Evolutionary conservation across 2,888 invertebrate species (phyloP), one percentile per base, ranked within the genome.

Genomic region (Drosophila suboccidentalis): DNA sequence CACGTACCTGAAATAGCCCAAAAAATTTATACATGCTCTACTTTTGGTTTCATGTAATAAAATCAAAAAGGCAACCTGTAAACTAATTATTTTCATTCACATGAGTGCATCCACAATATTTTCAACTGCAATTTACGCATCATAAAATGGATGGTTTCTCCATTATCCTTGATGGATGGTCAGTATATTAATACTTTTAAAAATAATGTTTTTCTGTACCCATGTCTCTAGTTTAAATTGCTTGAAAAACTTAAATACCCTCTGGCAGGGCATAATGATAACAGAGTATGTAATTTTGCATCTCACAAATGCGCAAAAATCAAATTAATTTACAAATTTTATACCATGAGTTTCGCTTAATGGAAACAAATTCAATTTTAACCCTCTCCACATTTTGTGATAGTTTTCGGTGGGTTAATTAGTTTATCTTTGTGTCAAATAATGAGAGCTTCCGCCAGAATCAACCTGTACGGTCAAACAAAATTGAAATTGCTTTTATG

Each of bases 1-100:
- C 93, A 97, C 96, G 92, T 98, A 98, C 91, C 98, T 98, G 94
- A 2, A 93, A 92, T 26, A 64, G 26, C 4, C 6, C 58, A 59
- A 26, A 29, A 29, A 15, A 32, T 36, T 13, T 38, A 55, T 26
- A 29, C 26, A 51, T 15, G 44, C 50, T 29, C 36, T 43, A 59
- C 46, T 47, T 43, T 36, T 17, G 36, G 13, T 17, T 70, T 66
- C 26, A 26, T 26, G 26, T 32, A 77, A 77, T 57, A 32, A 41
- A 61, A 51, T 63, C 38, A 43, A 47, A 47, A 38, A 10, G 22
- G 10, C 4, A 13, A 9, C 13, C 38, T 26, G 36, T 47, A 58
- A 46, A 62, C 62, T 49, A 50, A 66, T 54, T 73, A 71, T 44
- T 39, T 36, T 50, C 15, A 47, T 58, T 46, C 17, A 29, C 59